Base-by-base conservation (phyloP, 2,888 invertebrate genomes). In the Drosophila ustulata region DNA sequence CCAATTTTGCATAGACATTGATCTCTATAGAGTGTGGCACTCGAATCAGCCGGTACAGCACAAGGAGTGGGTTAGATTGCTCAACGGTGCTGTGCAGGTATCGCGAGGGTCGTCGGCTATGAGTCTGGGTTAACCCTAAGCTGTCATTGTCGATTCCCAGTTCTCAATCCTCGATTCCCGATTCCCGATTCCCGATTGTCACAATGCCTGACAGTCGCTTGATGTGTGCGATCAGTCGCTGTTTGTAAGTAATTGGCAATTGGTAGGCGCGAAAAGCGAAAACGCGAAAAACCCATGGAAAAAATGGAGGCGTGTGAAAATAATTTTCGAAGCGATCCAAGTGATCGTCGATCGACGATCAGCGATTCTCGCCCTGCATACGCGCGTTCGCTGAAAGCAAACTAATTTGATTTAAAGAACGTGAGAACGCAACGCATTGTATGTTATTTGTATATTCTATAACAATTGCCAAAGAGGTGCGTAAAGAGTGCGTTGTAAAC, bases 241-340 rank as follows among this genome's bases (percentile, higher is more conserved):
- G 13, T 45, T 34, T 3, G 13, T 39, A 43, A 62, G 72, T 71
- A 74, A 79, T 76, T 79, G 74, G 71, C 71, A 69, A 56, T 56
- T 56, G 55, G 63, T 64, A 77, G 77, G 77, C 75, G 77, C 74
- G 71, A 74, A 79, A 58, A 49, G 66, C 66, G 49, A 69, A 71
- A 56, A 72, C 71, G 71, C 71, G 55, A 70, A 67, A 65, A 68
- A 46, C 56, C 66, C 47, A 37, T 71, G 57, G 37, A 56, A 75
- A 71, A 71, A 59, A 55, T 67, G 52, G 52, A 77, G 77, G 74
- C 80, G 80, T 79, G 80, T 75, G 79, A 80, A 79, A 79, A 79
- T 79, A 37, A 71, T 77, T 75, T 50, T n/a, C n/a, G 25, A 13
- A 56, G 50, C 37, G 47, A 50, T 32, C 41, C 4, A 11, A 30